phyloP scores from a whole-genome alignment of 2,797 vertebrate genomes.

The Acanthurus leucopareius region DNA sequence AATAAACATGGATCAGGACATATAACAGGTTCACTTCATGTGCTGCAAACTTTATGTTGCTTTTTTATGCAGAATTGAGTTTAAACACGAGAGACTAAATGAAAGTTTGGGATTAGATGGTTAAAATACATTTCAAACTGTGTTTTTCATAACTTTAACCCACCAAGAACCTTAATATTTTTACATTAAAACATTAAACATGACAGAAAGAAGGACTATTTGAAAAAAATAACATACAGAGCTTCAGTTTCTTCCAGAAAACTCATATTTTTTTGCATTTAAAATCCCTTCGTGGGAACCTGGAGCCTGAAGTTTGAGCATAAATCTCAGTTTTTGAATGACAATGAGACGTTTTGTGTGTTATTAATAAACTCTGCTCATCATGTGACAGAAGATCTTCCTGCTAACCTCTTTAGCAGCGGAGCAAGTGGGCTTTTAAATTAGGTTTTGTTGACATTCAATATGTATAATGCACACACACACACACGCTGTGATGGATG shows the following conservation, averaged over 20 bases:
- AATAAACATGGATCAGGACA: too few species aligned
- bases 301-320: neutral
- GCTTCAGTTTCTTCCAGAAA: neutral
- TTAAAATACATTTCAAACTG: neutral
- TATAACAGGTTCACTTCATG: too few species aligned
- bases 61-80: neutral
- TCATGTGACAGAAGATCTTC: neutral
- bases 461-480: neutral
- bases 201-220: too few species aligned
- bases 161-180: neutral
- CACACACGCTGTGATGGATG: constrained; percentile 1
- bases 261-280: neutral
- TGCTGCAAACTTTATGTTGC: too few species aligned
- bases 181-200: too few species aligned
- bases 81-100: too few species aligned
- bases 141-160: neutral
- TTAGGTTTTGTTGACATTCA: neutral
- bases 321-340: neutral
- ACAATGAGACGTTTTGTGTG: neutral
- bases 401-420: neutral
- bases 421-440: neutral
- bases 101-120: too few species aligned
- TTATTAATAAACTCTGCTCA: neutral
- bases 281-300: neutral
- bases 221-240: neutral